phyloP scores from a whole-genome alignment of 1,140 invertebrate species.

The Aphidius ervi region DNA sequence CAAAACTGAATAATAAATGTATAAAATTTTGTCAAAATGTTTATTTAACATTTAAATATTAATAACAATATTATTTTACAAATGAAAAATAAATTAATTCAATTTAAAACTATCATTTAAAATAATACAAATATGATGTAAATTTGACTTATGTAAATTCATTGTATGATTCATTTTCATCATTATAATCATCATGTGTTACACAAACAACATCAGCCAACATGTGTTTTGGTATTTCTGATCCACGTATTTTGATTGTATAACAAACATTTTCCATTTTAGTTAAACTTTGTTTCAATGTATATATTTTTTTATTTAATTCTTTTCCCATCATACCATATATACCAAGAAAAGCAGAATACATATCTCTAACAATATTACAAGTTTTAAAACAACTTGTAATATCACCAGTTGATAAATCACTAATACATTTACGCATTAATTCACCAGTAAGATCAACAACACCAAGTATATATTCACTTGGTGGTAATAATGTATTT shows the following conservation, averaged over 20 bases:
- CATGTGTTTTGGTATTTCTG: slow-evolving; percentile 70
- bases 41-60: too few species aligned
- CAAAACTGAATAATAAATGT: too few species aligned
- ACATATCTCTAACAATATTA: slow-evolving; percentile 67
- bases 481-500: slow-evolving; percentile 52
- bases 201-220: slow-evolving; percentile 56
- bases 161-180: slow-evolving; percentile 55
- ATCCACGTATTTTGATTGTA: slow-evolving; percentile 73
- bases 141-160: not conserved
- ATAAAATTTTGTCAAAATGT: too few species aligned
- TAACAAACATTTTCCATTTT: slow-evolving; percentile 87
- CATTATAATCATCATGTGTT: slow-evolving; percentile 40
- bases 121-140: too few species aligned
- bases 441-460: slow-evolving; percentile 86
- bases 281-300: slow-evolving; percentile 66
- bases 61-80: too few species aligned
- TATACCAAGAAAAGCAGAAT: slow-evolving; percentile 64
- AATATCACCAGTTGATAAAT: slow-evolving; percentile 72
- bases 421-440: slow-evolving; percentile 85
- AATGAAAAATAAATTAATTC: too few species aligned
- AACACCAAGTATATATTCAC: slow-evolving; percentile 78
- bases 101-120: too few species aligned
- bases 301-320: slow-evolving; percentile 66
- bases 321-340: slow-evolving; percentile 60
- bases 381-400: slow-evolving; percentile 70